A percentile compares a stretch with the other conserved stretches of the same genome.
phyloP scores from a whole-genome alignment of 2,797 vertebrate genomes.

The Betta splendens region DNA sequence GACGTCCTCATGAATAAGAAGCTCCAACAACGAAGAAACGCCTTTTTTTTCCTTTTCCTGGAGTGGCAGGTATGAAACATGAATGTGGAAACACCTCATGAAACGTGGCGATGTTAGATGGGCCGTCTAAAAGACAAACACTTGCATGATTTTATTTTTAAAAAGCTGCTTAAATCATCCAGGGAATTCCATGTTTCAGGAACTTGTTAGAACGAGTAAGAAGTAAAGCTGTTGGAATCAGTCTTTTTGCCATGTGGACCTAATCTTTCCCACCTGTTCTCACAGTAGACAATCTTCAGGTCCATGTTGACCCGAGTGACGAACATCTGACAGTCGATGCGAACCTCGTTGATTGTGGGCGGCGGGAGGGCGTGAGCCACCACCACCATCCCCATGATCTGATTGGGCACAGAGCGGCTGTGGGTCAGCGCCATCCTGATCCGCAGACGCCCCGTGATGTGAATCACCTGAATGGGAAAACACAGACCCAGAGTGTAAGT shows the following conservation, averaged over 20 bases:
- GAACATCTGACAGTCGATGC: slow-evolving; percentile 99
- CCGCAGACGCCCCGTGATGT: slow-evolving; percentile 94
- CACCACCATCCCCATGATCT: slow-evolving; percentile 98
- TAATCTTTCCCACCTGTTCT: slow-evolving; percentile 95
- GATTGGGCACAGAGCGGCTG: slow-evolving; percentile 90
- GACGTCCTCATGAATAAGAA: slow-evolving; percentile 75
- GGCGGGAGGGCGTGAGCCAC: slow-evolving; percentile 96
- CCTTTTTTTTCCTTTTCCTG: slow-evolving; percentile 16
- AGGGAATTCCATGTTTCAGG: too few relatives aligned
- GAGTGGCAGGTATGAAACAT: slow-evolving; percentile 12
- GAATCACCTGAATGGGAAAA: slow-evolving; percentile 89
- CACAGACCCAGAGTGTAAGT: background rate
- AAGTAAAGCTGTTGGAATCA: too few relatives aligned
- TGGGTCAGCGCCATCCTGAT: slow-evolving; percentile 94
- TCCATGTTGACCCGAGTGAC: slow-evolving; percentile 99
- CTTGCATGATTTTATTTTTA: too few relatives aligned
- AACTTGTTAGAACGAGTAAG: too few relatives aligned
- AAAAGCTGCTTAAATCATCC: background rate
- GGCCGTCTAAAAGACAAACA: background rate
- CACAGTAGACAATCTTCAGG: slow-evolving; percentile 99
- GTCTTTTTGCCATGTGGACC: too few relatives aligned
- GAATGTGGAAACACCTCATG: slow-evolving; percentile 7
- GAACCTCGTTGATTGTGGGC: slow-evolving; percentile 98
- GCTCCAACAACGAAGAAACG: slow-evolving; percentile 38
- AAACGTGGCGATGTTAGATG: background rate